Percentiles rank a stretch among this genome's conserved stretches.
phyloP scores from a whole-genome alignment of 2,797 vertebrate species.

The Phoxinus dragarum region DNA sequence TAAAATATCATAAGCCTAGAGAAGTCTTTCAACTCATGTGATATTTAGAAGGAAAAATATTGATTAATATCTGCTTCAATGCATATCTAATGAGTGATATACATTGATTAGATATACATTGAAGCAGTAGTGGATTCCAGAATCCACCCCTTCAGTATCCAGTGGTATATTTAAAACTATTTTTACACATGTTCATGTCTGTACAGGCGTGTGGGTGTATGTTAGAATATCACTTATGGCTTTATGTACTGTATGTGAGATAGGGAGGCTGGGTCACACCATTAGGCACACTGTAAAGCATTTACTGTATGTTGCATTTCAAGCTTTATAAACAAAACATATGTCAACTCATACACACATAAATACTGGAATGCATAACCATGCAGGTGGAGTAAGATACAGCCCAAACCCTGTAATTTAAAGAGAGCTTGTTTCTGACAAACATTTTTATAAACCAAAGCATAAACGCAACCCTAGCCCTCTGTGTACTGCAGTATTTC shows the following conservation, averaged over 20 bases:
- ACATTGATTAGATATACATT: no score
- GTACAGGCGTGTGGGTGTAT: neutral
- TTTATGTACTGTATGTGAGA: constrained; percentile 1
- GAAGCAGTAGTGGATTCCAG: no score
- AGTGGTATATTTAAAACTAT: constrained; percentile 14
- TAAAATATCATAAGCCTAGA: no score
- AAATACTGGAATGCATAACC: neutral
- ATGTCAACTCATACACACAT: neutral
- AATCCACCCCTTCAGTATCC: neutral
- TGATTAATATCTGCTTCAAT: no score
- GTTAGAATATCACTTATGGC: neutral
- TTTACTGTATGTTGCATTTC: neutral
- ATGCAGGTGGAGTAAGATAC: neutral
- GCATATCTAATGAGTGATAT: no score
- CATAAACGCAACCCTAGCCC: neutral
- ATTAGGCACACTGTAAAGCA: neutral
- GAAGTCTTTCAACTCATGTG: no score
- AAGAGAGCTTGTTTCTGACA: neutral
- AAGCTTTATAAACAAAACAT: neutral
- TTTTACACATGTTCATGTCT: neutral
- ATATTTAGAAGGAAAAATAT: no score
- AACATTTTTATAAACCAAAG: neutral
- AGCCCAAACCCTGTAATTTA: neutral
- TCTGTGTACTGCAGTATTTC: neutral
- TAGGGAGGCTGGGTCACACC: neutral